A percentile compares a stretch with the other conserved stretches of the same genome.
These are phyloP conservation scores for human (Homo sapiens) DNA, from an alignment of 2,113 vertebrate species.

Conservation along the genomic window GRCh38 chr17:9769501-9770000, in stretches of 20 bases:
- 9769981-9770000: too few relatives aligned
- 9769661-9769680: neutral
- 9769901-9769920: too few relatives aligned
- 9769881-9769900: too few relatives aligned
- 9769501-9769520: neutral
- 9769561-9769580: too few relatives aligned
- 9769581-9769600: neutral
- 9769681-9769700: neutral
- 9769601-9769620: fast-evolving
- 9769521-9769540: neutral
- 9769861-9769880: too few relatives aligned
- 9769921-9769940: too few relatives aligned
- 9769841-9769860: too few relatives aligned
- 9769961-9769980: too few relatives aligned
- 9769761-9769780: too few relatives aligned
- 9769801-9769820: neutral
- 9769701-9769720: neutral
- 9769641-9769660: neutral
- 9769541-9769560: neutral
- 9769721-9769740: fast-evolving
- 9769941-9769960: too few relatives aligned
- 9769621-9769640: neutral
- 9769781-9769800: neutral
- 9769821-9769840: neutral
- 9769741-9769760: neutral